Percentiles rank a stretch among this genome's conserved stretches.
These are phyloP conservation scores for Calidris pugnax DNA, from an alignment of 2,113 vertebrate genomes.

Conservation along the genomic window DNA sequence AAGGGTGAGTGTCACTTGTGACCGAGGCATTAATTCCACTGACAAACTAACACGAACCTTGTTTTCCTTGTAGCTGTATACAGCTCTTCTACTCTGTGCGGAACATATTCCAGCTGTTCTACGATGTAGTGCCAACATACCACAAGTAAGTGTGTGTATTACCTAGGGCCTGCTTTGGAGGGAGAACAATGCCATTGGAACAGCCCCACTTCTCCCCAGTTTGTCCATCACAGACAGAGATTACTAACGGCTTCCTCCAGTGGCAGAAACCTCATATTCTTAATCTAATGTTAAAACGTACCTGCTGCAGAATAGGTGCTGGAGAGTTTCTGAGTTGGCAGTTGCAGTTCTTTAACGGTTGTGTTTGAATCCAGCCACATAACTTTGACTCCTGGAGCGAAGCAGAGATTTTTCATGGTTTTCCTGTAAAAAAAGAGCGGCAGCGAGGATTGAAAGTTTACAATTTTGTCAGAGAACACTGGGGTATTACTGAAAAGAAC, in stretches of 20 bases:
- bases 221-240: neutral
- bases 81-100: constrained; percentile 94
- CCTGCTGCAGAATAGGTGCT: neutral
- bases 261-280: rapidly evolving
- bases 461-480: neutral
- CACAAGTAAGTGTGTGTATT: constrained; percentile 84
- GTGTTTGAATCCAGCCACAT: neutral
- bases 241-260: neutral
- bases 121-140: constrained; percentile 93
- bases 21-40: rapidly evolving
- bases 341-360: neutral
- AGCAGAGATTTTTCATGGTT: neutral
- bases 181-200: rapidly evolving
- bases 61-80: constrained; percentile 74
- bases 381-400: neutral
- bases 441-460: neutral
- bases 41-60: neutral
- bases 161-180: neutral
- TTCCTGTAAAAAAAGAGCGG: neutral
- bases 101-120: constrained; percentile 97
- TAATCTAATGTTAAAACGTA: rapidly evolving
- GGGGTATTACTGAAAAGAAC: neutral
- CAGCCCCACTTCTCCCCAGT: neutral
- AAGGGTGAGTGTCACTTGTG: neutral
- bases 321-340: neutral